phyloP scores from a whole-genome alignment of 2,888 invertebrate genomes.

The Chirona hameri region DNA sequence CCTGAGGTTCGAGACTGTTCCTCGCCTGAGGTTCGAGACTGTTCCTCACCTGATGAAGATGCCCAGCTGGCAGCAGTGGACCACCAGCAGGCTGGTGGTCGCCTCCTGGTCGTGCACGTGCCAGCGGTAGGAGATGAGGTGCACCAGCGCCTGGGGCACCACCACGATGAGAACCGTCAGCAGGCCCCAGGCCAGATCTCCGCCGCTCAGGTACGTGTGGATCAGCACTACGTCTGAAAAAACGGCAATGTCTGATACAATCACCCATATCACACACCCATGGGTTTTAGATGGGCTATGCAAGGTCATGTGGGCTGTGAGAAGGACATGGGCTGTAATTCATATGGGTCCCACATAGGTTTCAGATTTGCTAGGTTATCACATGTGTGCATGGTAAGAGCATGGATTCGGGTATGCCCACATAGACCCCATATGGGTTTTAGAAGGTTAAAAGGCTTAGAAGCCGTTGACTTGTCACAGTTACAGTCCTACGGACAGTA shows the following conservation, averaged over 20 bases:
- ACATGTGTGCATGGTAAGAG: too few relatives aligned
- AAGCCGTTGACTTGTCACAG: too few relatives aligned
- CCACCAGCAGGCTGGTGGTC: slow-evolving; percentile 42
- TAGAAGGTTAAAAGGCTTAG: too few relatives aligned
- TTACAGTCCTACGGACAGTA: too few relatives aligned
- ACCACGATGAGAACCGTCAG: slow-evolving; percentile 56
- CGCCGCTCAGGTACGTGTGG: slow-evolving; percentile 40
- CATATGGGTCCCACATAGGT: neutral
- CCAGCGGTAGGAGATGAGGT: slow-evolving; percentile 60
- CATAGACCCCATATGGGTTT: too few relatives aligned
- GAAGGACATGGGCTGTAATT: neutral
- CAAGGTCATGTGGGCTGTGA: neutral
- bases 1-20: too few relatives aligned
- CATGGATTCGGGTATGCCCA: too few relatives aligned
- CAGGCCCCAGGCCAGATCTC: slow-evolving; percentile 56
- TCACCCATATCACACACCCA: too few relatives aligned
- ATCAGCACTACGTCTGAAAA: slow-evolving; percentile 23
- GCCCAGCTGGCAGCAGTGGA: slow-evolving; percentile 13
- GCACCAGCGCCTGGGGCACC: slow-evolving; percentile 56
- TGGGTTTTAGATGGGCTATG: neutral
- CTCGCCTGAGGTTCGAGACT: too few relatives aligned
- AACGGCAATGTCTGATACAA: too few relatives aligned
- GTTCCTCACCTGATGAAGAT: neutral
- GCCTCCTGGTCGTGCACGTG: slow-evolving; percentile 52
- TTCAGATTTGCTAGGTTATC: neutral